Evolutionary conservation across 2,113 vertebrate species (phyloP).

Genomic region (Rhagologus leucostigma): DNA sequence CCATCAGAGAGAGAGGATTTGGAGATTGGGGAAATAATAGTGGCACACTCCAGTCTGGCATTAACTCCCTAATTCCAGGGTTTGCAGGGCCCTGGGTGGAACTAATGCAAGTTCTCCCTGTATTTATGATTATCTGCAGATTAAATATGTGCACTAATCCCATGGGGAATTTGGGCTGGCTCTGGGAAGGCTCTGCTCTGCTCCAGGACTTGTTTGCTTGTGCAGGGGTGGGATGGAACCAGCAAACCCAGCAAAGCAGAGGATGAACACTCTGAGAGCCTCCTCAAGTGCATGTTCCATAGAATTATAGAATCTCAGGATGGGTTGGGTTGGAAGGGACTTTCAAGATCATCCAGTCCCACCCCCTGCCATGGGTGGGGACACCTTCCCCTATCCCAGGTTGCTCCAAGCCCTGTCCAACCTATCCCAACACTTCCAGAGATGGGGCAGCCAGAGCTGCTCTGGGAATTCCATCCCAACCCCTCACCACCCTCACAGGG

Average conservation of each 20-base stretch:
- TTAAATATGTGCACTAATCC: background rate
- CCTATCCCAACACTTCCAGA: background rate
- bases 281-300: background rate
- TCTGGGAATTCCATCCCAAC: background rate
- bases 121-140: background rate
- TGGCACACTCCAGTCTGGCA: background rate
- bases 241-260: background rate
- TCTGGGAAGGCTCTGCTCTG: background rate
- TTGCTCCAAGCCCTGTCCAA: accelerated
- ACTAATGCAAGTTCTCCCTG: background rate
- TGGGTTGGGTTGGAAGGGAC: background rate
- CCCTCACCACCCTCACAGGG: background rate
- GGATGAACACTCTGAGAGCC: accelerated
- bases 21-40: background rate
- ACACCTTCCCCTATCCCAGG: background rate
- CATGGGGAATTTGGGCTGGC: background rate
- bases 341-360: background rate
- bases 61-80: background rate
- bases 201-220: background rate
- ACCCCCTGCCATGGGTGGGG: background rate
- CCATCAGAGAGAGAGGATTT: background rate
- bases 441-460: background rate
- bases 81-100: background rate
- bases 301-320: background rate
- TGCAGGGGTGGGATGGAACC: background rate